Evolutionary conservation across 2,888 invertebrate species (phyloP).

Genomic region (Pristionchus maxplancki): DNA sequence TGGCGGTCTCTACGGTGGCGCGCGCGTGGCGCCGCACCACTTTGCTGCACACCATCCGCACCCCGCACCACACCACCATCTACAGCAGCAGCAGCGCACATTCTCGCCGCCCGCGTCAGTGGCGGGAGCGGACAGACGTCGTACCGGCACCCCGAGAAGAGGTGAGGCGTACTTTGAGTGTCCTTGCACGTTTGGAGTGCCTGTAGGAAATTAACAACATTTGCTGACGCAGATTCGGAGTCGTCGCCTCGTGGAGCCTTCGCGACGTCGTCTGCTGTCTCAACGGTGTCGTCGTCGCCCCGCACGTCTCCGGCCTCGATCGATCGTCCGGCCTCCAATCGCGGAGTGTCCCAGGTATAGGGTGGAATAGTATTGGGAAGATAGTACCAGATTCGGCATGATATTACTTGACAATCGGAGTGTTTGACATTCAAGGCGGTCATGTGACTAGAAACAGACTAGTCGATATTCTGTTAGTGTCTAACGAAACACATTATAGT

Average conservation of each 20-base stretch:
- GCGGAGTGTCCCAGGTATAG: neutral
- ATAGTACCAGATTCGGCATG: too few species aligned
- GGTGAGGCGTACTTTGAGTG: neutral
- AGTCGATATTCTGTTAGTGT: too few species aligned
- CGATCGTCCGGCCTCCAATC: neutral
- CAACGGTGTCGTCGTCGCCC: neutral
- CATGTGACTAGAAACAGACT: too few species aligned
- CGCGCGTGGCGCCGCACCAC: neutral
- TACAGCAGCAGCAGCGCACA: neutral
- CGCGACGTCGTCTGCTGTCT: neutral
- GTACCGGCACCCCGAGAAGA: neutral
- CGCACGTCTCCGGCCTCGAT: neutral
- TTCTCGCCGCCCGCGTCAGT: neutral
- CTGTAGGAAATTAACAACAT: neutral
- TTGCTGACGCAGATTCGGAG: neutral
- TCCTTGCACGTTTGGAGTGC: neutral
- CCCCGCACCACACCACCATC: neutral
- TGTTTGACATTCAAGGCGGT: too few species aligned
- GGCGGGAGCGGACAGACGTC: neutral
- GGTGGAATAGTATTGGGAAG: too few species aligned
- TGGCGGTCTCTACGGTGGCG: neutral
- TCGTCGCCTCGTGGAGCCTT: neutral
- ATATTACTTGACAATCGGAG: too few species aligned
- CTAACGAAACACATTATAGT: too few species aligned
- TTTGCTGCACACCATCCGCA: neutral